Percentiles rank a stretch among this genome's conserved stretches.
Conservation (phyloP, 2,113 vertebrate species). For the Aphelocoma coerulescens region DNA sequence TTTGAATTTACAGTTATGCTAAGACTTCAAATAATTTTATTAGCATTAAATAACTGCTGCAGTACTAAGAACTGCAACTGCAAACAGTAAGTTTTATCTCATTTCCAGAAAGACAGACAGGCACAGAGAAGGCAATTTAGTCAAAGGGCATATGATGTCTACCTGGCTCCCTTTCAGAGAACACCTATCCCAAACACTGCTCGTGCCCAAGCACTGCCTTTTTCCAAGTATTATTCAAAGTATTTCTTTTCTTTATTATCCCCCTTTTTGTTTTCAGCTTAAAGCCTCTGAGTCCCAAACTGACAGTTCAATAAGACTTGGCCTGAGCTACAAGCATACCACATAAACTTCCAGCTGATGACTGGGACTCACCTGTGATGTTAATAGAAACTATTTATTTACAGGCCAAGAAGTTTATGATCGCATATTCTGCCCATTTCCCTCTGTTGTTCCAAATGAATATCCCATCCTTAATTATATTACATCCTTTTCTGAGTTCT, state of each 20-base stretch:
- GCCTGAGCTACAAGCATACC: not conserved
- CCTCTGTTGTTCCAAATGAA: not conserved
- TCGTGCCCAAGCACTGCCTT: not conserved
- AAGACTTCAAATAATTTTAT: not conserved
- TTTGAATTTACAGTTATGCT: not conserved
- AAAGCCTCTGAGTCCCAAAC: not conserved
- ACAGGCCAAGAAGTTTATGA: not conserved
- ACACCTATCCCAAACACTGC: not conserved
- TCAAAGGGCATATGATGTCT: not conserved
- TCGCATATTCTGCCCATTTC: not conserved
- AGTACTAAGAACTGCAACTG: not conserved
- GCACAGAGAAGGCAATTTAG: not conserved
- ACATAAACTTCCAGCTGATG: constrained; percentile 12
- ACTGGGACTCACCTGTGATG: not conserved
- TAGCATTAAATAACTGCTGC: not conserved
- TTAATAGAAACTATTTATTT: constrained; percentile 8
- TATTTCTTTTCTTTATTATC: not conserved
- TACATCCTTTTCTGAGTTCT: not conserved
- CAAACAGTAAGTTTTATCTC: not conserved
- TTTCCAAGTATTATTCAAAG: not conserved
- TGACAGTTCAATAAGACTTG: not conserved
- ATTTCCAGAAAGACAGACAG: not conserved
- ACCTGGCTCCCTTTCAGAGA: not conserved
- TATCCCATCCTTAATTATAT: not conserved
- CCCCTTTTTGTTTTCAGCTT: not conserved